Evolutionary conservation across 2,888 invertebrate species (phyloP), one percentile per base, ranked within the genome.

Genomic region (Diaprepes abbreviatus): DNA sequence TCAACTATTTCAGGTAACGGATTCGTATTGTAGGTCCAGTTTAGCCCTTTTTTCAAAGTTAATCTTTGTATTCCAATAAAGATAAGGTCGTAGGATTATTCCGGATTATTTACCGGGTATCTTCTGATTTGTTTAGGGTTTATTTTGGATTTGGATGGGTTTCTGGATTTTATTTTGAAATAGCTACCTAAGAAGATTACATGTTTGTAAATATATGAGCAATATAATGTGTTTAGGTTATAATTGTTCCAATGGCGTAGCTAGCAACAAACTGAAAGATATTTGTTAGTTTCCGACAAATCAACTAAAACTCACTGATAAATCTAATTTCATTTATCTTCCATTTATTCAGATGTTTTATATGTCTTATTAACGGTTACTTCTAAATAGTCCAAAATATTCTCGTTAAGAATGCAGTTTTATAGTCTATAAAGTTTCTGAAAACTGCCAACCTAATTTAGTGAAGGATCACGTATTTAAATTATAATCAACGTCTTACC

Each of bases 51-150:
- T 36, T 55, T 35, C 36, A 7, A 38, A 55, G 35, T 55, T 55
- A 55, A 55, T 55, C 55, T 38, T 31, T 36, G 38, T 38, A 35
- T 55, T 55, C 55, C 38, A 35, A 50, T 50, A 50, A 28, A 50
- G 48, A 50, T 50, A 28, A 19, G 28, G 48, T 21, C 24, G 24
- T 5, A 3, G 28, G 48, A 50, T 50, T 50, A 50, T 28, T 50
- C 28, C 28, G 28, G 48, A 50, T 50, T 50, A 50, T 50, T 50
- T 50, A 50, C 48, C 48, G 28, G 12, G 28, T 12, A 50, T 50
- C 48, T 50, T 50, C 28, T 16, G 48, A 50, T 50, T 50, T 50
- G 48, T 50, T 50, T 50, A 28, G 48, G 48, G 48, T 28, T 50
- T 50, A 28, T 14, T 28, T 50, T 31, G 14, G 28, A 50, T 50